Conservation (phyloP, 1,140 invertebrate species). For the Drosophila obscura region DNA sequence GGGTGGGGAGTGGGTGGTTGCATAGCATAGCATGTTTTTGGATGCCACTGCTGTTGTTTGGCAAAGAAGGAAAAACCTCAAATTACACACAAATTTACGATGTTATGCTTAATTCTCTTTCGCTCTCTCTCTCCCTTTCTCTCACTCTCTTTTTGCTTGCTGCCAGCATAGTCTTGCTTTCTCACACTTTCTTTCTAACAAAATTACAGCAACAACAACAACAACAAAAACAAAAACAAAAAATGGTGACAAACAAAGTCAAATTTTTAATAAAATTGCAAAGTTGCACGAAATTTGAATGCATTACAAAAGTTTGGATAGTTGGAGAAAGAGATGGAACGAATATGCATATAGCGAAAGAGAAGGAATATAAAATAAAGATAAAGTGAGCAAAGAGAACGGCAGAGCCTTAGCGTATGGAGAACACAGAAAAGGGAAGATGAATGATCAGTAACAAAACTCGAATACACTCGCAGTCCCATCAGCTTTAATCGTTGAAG, state of each 20-base stretch:
- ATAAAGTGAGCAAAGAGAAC: no score
- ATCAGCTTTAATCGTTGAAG: no score
- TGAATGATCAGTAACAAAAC: no score
- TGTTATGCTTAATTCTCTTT: slow-evolving; percentile 47
- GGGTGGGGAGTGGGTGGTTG: neutral
- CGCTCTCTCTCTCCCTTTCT: neutral
- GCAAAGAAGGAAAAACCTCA: slow-evolving; percentile 53
- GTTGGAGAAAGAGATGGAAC: neutral
- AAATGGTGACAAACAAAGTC: slow-evolving; percentile 22
- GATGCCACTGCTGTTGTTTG: slow-evolving; percentile 41
- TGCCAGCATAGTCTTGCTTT: neutral
- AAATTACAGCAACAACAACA: slow-evolving; percentile 25
- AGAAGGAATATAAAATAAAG: no score
- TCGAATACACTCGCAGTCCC: no score
- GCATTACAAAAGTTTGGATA: neutral
- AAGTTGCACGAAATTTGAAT: slow-evolving; percentile 15
- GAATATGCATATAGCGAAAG: neutral
- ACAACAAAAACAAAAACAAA: slow-evolving; percentile 41
- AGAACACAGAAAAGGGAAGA: no score
- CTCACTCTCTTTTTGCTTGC: neutral
- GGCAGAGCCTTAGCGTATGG: no score
- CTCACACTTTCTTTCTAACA: slow-evolving; percentile 4
- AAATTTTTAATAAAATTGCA: slow-evolving; percentile 10
- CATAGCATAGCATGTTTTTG: slow-evolving; percentile 10
- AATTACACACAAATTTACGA: slow-evolving; percentile 65